Conservation (phyloP, 2,888 invertebrate genomes). For the Oscheius sp. region DNA sequence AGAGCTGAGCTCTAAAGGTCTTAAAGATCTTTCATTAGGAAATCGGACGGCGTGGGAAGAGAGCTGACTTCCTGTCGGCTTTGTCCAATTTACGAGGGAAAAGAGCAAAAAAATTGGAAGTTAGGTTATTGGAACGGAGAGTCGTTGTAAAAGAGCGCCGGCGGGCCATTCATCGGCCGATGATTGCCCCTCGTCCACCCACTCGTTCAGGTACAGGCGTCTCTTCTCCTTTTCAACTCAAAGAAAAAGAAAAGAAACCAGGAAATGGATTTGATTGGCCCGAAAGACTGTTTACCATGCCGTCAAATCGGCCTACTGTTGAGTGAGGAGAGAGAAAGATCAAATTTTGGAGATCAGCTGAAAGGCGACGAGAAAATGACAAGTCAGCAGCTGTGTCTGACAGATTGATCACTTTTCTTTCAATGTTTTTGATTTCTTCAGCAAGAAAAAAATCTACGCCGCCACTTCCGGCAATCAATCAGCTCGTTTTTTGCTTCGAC, state of each 20-base stretch:
- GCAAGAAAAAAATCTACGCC: too few species aligned
- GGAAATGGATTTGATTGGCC: neutral
- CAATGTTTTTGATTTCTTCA: too few species aligned
- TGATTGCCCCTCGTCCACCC: conserved; percentile 23
- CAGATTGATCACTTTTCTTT: too few species aligned
- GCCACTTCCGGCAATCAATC: too few species aligned
- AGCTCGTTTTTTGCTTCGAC: too few species aligned
- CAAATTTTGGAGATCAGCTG: too few species aligned
- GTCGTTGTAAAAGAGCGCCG: conserved; percentile 7
- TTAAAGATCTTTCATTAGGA: conserved; percentile 1
- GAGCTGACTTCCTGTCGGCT: conserved; percentile 2
- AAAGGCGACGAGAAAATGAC: too few species aligned
- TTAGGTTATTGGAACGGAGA: conserved; percentile 8
- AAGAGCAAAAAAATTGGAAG: conserved; percentile 5
- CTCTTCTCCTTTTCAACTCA: neutral
- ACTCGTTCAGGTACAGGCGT: conserved; percentile 20
- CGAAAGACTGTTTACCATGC: neutral
- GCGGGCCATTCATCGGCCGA: conserved; percentile 18
- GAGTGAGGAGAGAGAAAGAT: too few species aligned
- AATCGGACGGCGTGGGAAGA: neutral
- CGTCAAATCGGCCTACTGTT: neutral
- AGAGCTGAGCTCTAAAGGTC: too few species aligned
- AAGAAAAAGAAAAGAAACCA: neutral
- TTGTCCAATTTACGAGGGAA: conserved; percentile 4
- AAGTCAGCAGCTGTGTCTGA: too few species aligned